Conservation (phyloP, 2,888 invertebrate species). For the Metopia argyrocephala region DNA sequence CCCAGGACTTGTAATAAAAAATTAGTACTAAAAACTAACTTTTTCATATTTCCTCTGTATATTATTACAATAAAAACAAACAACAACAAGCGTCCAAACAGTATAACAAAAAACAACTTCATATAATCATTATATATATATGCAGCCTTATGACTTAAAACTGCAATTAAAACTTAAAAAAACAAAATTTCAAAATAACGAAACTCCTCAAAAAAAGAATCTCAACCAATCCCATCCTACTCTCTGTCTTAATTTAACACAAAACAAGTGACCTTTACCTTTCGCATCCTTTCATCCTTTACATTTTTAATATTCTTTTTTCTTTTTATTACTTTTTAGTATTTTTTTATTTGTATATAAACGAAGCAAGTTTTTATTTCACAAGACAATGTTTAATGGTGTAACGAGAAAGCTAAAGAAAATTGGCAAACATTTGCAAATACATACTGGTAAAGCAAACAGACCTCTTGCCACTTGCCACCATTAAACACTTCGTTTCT, state of each 20-base stretch:
- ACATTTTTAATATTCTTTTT: slow-evolving; percentile 46
- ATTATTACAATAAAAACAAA: slow-evolving; percentile 8
- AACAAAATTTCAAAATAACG: slow-evolving; percentile 37
- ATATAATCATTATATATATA: slow-evolving; percentile 35
- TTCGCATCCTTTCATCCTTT: slow-evolving; percentile 4
- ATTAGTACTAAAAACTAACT: slow-evolving; percentile 39
- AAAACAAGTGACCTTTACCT: not conserved
- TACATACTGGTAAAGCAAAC: not conserved
- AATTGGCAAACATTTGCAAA: not conserved
- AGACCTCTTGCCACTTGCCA: not conserved
- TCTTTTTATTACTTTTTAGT: too few species aligned
- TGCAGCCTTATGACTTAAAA: slow-evolving; percentile 42
- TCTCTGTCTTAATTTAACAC: not conserved
- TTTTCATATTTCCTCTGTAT: slow-evolving; percentile 37
- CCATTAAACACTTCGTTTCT: slow-evolving; percentile 68
- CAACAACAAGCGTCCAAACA: not conserved
- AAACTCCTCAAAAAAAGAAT: slow-evolving; percentile 35
- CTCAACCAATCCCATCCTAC: not conserved
- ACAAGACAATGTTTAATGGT: slow-evolving; percentile 44
- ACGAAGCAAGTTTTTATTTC: slow-evolving; percentile 40
- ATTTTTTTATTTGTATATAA: slow-evolving; percentile 60
- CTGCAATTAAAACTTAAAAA: slow-evolving; percentile 36
- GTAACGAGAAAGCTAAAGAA: not conserved
- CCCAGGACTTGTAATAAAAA: slow-evolving; percentile 51
- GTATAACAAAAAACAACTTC: slow-evolving; percentile 5